Percentiles rank a stretch among this genome's conserved stretches.
Conservation (phyloP, 2,888 invertebrate species). For the Troilus luridus region DNA sequence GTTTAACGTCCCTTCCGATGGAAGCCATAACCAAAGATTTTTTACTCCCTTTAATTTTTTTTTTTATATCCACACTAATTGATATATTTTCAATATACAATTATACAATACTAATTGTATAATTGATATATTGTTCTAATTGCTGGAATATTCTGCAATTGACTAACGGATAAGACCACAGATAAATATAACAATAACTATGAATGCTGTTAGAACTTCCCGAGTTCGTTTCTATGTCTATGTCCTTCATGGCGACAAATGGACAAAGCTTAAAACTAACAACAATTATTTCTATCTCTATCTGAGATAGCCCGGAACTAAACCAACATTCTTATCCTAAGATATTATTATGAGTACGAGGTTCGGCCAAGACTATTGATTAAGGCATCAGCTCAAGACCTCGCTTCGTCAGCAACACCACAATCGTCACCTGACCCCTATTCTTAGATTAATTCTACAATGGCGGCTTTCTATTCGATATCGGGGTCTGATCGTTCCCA, state of each 20-base stretch:
- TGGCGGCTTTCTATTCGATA: constrained; percentile 17
- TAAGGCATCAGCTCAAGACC: constrained; percentile 1
- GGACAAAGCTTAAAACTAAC: neutral
- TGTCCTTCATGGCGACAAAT: neutral
- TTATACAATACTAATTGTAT: too few species aligned
- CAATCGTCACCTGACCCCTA: constrained; percentile 12
- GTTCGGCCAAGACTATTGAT: neutral
- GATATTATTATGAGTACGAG: neutral
- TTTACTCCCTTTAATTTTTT: too few species aligned
- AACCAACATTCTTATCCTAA: neutral
- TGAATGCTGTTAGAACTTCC: neutral
- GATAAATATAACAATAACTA: neutral
- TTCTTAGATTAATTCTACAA: constrained; percentile 21
- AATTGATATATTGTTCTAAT: too few species aligned
- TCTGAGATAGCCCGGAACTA: neutral
- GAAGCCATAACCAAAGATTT: too few species aligned
- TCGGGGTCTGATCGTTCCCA: neutral
- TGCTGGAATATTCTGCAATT: too few species aligned
- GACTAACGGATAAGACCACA: too few species aligned
- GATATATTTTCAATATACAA: too few species aligned
- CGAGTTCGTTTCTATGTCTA: neutral
- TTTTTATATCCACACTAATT: too few species aligned
- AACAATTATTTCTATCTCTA: neutral
- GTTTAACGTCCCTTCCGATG: too few species aligned
- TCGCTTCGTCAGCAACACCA: neutral